Percentiles rank a stretch among this genome's conserved stretches.
phyloP scores from a whole-genome alignment of 2,888 invertebrate genomes.

The Netelia fuscicornis region DNA sequence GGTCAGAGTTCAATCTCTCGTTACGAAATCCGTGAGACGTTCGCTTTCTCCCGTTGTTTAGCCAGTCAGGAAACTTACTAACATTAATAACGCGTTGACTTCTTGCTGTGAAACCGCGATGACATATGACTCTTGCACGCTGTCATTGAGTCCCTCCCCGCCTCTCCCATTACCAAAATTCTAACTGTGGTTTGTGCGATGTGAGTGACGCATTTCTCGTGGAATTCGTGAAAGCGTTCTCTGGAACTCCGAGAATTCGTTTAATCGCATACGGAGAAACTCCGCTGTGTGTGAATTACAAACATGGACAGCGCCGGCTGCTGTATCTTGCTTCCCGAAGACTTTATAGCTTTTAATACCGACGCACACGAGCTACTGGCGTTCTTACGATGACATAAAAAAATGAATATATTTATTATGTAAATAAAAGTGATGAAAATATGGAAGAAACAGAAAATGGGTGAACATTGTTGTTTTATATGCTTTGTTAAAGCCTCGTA shows the following conservation, averaged over 20 bases:
- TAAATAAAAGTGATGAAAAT: slow-evolving; percentile 14
- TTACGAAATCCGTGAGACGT: slow-evolving; percentile 14
- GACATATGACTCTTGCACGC: slow-evolving; percentile 42
- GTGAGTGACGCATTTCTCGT: slow-evolving; percentile 24
- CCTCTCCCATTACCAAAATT: slow-evolving; percentile 13
- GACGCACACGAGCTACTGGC: background rate
- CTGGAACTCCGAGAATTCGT: slow-evolving; percentile 6
- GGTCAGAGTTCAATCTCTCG: background rate
- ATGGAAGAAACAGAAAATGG: background rate
- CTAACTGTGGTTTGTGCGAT: slow-evolving; percentile 15
- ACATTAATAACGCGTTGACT: slow-evolving; percentile 58
- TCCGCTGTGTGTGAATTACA: background rate
- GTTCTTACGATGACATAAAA: background rate
- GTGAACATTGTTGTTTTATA: background rate
- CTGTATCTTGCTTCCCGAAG: background rate
- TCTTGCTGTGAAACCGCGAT: slow-evolving; percentile 7
- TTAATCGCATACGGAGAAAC: slow-evolving; percentile 7
- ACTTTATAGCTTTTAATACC: background rate
- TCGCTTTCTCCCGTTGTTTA: slow-evolving; percentile 52
- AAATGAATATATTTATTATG: background rate
- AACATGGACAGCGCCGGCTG: background rate
- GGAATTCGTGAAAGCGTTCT: slow-evolving; percentile 36
- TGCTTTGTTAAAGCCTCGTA: too few species aligned
- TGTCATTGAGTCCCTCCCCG: slow-evolving; percentile 14
- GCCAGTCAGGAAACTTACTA: slow-evolving; percentile 37